Conservation (phyloP, 2,113 vertebrate species). For the Procavia capensis region DNA sequence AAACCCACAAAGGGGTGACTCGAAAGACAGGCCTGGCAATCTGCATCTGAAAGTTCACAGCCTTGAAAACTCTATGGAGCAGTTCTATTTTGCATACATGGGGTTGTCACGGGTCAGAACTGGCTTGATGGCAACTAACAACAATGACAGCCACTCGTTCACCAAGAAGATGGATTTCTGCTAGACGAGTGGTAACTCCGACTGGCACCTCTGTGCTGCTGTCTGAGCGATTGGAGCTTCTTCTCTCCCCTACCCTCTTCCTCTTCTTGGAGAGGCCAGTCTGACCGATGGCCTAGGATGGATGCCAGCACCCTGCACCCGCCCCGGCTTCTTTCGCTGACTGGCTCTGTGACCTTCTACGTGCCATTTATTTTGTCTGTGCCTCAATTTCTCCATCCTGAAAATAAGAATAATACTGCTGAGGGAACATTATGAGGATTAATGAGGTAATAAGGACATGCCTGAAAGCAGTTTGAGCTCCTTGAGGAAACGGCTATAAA, state of each 20-base stretch:
- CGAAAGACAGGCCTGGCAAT: not conserved
- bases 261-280: not conserved
- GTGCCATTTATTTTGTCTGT: not conserved
- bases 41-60: not conserved
- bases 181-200: not conserved
- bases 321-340: rapidly evolving
- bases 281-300: not conserved
- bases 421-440: constrained; percentile 18
- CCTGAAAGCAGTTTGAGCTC: not conserved
- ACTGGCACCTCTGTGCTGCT: not conserved
- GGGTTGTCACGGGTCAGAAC: no score
- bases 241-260: no score
- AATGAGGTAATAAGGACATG: constrained; percentile 33
- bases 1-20: not conserved
- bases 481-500: constrained; percentile 32
- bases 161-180: not conserved
- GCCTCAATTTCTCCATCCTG: constrained; percentile 60
- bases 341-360: not conserved
- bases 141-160: not conserved
- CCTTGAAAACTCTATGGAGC: not conserved
- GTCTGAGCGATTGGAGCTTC: not conserved
- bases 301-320: not conserved
- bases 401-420: not conserved
- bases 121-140: not conserved
- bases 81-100: no score